A percentile compares a stretch with the other conserved stretches of the same genome.
Conservation (phyloP, 2,113 vertebrate genomes). For the Geococcyx californianus region DNA sequence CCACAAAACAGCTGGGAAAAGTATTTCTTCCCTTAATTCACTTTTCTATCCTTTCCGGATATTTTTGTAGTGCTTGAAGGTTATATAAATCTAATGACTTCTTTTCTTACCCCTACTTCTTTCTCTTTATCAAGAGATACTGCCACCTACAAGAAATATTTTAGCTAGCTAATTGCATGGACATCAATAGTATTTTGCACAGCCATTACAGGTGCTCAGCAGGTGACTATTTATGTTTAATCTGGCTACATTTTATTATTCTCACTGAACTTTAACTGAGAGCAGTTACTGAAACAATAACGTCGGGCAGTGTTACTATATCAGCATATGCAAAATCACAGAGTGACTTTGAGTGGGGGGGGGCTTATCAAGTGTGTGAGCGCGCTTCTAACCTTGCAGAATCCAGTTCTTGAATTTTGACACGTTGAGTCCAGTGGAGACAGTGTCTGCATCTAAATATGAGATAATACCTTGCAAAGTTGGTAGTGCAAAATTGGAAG, state of each 20-base stretch:
- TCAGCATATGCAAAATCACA: background rate
- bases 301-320: background rate
- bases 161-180: background rate
- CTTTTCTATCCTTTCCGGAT: background rate
- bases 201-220: background rate
- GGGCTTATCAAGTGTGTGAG: background rate
- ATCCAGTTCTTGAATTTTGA: background rate
- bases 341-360: background rate
- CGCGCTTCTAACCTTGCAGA: background rate
- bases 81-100: background rate
- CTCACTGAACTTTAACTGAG: background rate
- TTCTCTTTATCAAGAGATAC: background rate
- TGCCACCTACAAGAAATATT: background rate
- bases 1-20: background rate
- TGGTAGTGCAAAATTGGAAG: background rate
- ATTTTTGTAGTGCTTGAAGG: background rate
- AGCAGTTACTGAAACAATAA: background rate
- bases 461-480: background rate
- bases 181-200: background rate
- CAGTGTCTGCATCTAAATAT: background rate
- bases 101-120: background rate
- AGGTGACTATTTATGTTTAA: background rate
- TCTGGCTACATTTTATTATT: background rate
- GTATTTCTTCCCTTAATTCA: background rate
- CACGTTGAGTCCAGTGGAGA: background rate